A percentile compares a stretch with the other conserved stretches of the same genome.
Evolutionary conservation across 2,888 invertebrate species (phyloP).

Genomic region (Sarcophaga subvicina): DNA sequence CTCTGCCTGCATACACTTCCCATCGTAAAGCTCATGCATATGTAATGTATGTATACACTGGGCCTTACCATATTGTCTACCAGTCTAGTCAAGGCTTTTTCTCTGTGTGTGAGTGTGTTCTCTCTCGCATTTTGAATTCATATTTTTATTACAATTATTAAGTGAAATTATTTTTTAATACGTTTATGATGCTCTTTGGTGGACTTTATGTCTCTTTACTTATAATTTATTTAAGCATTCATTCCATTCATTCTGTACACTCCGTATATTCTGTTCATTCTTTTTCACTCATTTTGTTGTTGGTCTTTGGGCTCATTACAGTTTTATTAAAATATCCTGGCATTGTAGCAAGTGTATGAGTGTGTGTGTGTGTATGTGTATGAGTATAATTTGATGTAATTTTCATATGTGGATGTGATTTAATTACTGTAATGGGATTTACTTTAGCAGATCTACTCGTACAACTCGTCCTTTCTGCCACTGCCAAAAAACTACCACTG

Average conservation of each 20-base stretch:
- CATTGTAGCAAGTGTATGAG: slow-evolving; percentile 24
- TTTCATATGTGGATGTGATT: slow-evolving; percentile 80
- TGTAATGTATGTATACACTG: slow-evolving; percentile 58
- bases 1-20: slow-evolving; percentile 44
- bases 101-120: neutral
- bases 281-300: slow-evolving; percentile 39
- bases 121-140: slow-evolving; percentile 27
- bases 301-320: slow-evolving; percentile 52
- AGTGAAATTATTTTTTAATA: slow-evolving; percentile 81
- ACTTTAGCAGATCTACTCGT: slow-evolving; percentile 64
- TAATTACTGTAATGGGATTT: slow-evolving; percentile 81
- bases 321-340: slow-evolving; percentile 9
- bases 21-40: slow-evolving; percentile 60
- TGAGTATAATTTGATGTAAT: slow-evolving; percentile 78
- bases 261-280: neutral
- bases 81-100: slow-evolving; percentile 20
- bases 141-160: slow-evolving; percentile 72
- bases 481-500: too few species aligned
- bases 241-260: slow-evolving; percentile 9
- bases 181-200: slow-evolving; percentile 76
- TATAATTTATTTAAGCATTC: slow-evolving; percentile 41
- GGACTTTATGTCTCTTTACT: slow-evolving; percentile 50
- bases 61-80: neutral
- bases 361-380: neutral
- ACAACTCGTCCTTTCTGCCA: neutral